A percentile compares a stretch with the other conserved stretches of the same genome.
Evolutionary conservation across 2,113 vertebrate genomes (phyloP).

Genomic region (Recurvirostra avosetta): DNA sequence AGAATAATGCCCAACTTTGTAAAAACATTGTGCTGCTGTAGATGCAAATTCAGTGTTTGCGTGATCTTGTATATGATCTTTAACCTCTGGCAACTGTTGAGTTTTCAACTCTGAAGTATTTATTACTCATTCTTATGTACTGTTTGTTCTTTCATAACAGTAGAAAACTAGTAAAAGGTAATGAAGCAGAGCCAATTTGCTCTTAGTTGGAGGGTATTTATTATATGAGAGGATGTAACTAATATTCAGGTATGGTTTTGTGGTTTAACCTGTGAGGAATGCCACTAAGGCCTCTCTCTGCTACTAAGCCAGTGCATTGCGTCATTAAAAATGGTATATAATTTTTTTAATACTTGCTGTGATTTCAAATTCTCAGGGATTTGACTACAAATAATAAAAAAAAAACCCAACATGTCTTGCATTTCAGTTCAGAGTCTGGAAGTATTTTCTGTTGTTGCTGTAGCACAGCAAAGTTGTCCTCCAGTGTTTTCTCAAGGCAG

Average conservation of each 20-base stretch:
- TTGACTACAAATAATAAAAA: background rate
- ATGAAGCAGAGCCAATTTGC: conserved; percentile 12
- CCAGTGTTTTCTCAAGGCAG: background rate
- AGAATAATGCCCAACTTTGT: background rate
- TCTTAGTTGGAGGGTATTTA: background rate
- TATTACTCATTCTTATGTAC: conserved; percentile 26
- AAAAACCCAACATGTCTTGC: fast-evolving
- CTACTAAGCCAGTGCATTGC: background rate
- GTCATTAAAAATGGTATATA: background rate
- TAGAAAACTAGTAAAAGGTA: conserved; percentile 23
- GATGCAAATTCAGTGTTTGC: background rate
- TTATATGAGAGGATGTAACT: background rate
- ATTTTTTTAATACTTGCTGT: background rate
- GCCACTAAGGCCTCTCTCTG: background rate
- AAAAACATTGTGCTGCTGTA: background rate
- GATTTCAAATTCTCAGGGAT: background rate
- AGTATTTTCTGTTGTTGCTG: background rate
- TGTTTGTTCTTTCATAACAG: conserved; percentile 18
- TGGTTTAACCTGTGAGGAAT: background rate
- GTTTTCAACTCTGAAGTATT: background rate
- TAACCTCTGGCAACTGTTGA: background rate
- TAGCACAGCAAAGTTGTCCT: background rate
- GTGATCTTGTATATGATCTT: background rate
- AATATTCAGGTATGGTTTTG: background rate
- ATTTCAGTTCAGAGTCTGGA: background rate